Percentiles rank a stretch among this genome's conserved stretches.
These are phyloP conservation scores for Rhinoraja longicauda DNA, from an alignment of 2,797 vertebrate genomes.

Conservation along the genomic window DNA sequence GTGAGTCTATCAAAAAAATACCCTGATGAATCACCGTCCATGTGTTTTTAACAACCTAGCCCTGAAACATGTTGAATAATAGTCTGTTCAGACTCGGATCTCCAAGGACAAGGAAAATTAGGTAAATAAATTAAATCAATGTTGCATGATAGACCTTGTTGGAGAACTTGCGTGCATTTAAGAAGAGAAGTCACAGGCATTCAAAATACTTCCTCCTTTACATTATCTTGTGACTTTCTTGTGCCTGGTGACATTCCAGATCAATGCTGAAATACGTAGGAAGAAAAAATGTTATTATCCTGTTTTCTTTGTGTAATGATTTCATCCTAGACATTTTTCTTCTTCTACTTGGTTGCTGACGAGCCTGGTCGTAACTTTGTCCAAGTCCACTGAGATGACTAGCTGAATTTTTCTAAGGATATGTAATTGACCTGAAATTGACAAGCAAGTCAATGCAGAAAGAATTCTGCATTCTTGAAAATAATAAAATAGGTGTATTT, in stretches of 20 bases:
- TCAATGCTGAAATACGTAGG: background rate
- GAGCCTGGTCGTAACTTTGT: background rate
- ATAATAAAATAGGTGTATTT: constrained; percentile 33
- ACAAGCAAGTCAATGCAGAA: constrained; percentile 34
- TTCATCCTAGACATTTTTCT: constrained; percentile 33
- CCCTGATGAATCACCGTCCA: background rate
- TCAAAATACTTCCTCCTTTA: background rate
- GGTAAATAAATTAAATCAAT: constrained; percentile 14
- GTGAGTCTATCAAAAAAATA: background rate
- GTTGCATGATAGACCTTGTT: background rate
- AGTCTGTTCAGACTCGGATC: background rate
- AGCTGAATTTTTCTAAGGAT: constrained; percentile 30
- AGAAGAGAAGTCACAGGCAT: background rate
- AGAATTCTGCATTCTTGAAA: constrained; percentile 30
- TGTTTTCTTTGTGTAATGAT: background rate
- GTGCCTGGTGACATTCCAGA: too few species aligned
- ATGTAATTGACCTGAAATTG: constrained; percentile 32
- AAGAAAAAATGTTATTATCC: constrained; percentile 34
- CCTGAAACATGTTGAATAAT: background rate
- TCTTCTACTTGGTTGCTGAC: constrained; percentile 2
- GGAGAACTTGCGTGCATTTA: background rate
- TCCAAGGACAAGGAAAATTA: background rate
- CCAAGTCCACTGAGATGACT: constrained; percentile 34
- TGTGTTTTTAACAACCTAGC: background rate
- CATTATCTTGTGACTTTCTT: too few species aligned